Percentiles rank a stretch among this genome's conserved stretches.
Evolutionary conservation across 2,888 invertebrate species (phyloP).

Genomic region (Flexamia atlantica): DNA sequence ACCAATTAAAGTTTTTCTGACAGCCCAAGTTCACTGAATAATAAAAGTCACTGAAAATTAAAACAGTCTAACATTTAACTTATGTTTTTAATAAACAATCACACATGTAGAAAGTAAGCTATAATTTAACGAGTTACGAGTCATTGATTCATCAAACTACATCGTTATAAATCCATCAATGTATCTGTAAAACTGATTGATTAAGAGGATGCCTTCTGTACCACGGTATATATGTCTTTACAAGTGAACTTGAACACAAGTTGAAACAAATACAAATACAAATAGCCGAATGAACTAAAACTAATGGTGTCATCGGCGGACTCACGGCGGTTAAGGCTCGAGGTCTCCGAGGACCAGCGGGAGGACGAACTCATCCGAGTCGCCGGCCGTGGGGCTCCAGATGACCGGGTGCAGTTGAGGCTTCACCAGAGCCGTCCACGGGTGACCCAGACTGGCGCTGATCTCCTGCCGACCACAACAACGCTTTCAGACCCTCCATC

Average conservation of each 20-base stretch:
- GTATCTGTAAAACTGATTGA: too few species aligned
- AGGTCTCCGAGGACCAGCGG: slow-evolving; percentile 74
- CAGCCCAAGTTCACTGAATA: too few species aligned
- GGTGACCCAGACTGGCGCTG: slow-evolving; percentile 47
- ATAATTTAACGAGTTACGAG: too few species aligned
- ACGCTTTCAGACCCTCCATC: too few species aligned
- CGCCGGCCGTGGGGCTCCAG: slow-evolving; percentile 76
- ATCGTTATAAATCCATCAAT: too few species aligned
- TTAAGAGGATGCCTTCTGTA: too few species aligned
- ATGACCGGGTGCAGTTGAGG: slow-evolving; percentile 76
- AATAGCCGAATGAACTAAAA: neutral
- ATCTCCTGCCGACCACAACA: slow-evolving; percentile 43
- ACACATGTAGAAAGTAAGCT: too few species aligned
- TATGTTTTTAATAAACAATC: too few species aligned
- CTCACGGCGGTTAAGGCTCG: slow-evolving; percentile 21
- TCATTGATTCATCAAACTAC: too few species aligned
- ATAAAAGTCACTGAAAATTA: too few species aligned
- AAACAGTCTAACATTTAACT: too few species aligned
- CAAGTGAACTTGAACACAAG: neutral
- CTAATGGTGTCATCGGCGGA: neutral
- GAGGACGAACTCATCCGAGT: slow-evolving; percentile 79
- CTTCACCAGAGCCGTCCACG: slow-evolving; percentile 59
- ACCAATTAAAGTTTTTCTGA: too few species aligned
- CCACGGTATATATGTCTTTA: neutral
- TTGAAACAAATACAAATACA: neutral